Conservation (phyloP, 2,888 invertebrate genomes). For the Aporophyla nigra region DNA sequence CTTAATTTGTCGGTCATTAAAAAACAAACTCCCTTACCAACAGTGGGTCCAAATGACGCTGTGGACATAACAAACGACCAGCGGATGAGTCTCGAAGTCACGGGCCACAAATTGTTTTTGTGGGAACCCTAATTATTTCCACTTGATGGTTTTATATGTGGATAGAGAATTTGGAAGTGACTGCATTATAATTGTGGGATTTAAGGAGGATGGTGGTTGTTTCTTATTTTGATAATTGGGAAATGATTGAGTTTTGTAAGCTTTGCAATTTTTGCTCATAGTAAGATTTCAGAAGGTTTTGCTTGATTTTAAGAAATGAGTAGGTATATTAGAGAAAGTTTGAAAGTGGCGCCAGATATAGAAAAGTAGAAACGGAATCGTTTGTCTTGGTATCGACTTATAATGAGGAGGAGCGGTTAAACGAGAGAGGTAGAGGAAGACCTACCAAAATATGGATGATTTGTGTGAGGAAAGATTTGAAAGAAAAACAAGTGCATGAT, state of each 20-base stretch:
- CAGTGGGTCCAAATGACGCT: conserved; percentile 39
- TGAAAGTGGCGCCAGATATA: no score
- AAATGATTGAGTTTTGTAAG: not conserved
- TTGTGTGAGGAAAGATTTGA: no score
- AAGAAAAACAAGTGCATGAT: no score
- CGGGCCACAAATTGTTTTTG: conserved; percentile 89
- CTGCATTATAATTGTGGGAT: conserved; percentile 6
- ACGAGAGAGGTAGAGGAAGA: no score
- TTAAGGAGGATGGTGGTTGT: not conserved
- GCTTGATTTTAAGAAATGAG: not conserved
- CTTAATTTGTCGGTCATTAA: conserved; percentile 59
- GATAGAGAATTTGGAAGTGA: conserved; percentile 70
- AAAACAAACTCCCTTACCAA: conserved; percentile 50
- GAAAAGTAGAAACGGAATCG: no score
- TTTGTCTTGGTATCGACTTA: no score
- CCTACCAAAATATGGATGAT: no score
- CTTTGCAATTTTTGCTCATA: no score
- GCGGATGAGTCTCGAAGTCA: conserved; percentile 75
- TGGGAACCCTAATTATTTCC: conserved; percentile 87
- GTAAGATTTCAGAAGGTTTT: no score
- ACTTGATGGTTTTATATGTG: conserved; percentile 81
- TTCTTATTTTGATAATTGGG: not conserved
- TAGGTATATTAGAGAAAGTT: no score
- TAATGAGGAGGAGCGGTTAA: no score
- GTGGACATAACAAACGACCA: conserved; percentile 52